These are phyloP conservation scores for Pandion haliaetus DNA, from an alignment of 2,113 vertebrate genomes.

Conservation along the genomic window DNA sequence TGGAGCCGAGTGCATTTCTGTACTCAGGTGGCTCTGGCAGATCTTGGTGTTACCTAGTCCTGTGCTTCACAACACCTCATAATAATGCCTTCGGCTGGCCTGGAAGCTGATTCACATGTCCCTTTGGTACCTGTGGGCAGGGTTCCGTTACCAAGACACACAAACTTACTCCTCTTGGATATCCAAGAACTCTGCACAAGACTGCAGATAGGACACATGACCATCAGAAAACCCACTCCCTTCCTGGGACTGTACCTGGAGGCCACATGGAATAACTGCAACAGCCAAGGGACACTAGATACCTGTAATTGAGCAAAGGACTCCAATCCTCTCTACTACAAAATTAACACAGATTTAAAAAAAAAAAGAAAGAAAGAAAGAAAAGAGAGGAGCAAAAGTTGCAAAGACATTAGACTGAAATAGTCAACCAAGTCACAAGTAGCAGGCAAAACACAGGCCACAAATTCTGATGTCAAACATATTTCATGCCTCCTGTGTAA, in stretches of 20 bases:
- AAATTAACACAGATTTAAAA: neutral
- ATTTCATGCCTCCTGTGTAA: neutral
- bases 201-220: neutral
- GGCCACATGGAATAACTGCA: neutral
- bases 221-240: neutral
- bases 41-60: neutral
- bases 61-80: neutral
- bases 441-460: neutral
- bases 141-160: neutral
- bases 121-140: neutral
- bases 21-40: neutral
- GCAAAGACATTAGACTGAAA: neutral
- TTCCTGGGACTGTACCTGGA: neutral
- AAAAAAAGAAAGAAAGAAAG: neutral
- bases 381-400: neutral
- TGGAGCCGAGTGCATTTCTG: neutral
- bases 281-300: neutral
- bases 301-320: neutral
- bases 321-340: neutral
- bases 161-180: neutral
- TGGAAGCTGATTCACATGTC: neutral
- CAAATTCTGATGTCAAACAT: neutral
- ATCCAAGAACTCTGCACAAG: neutral
- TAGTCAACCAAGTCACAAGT: neutral
- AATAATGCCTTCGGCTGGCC: accelerated